phyloP scores from a whole-genome alignment of 1,140 invertebrate species.

The Magallana angulata region DNA sequence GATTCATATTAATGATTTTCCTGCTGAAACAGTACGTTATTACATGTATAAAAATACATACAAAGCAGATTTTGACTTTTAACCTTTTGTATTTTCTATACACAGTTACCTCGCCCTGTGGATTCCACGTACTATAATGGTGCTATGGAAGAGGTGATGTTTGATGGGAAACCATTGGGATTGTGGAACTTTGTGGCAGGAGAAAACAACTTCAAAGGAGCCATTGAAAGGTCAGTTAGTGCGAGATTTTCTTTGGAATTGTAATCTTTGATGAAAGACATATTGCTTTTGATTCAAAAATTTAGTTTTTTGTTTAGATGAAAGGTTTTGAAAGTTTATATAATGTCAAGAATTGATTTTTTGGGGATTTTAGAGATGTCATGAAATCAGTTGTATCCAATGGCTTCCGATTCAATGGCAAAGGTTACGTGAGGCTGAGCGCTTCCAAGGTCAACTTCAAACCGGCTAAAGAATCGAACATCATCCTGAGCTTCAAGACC shows the following conservation, averaged over 20 bases:
- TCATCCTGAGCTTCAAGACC: constrained; percentile 91
- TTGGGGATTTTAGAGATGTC: constrained; percentile 58
- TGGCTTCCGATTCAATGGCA: constrained; percentile 87
- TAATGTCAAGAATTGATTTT: not conserved
- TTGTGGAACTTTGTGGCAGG: constrained; percentile 94
- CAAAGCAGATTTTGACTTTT: not conserved
- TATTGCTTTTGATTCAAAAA: not conserved
- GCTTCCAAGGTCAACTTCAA: constrained; percentile 80
- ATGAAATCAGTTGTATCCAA: constrained; percentile 67
- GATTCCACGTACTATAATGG: constrained; percentile 88
- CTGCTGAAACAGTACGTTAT: no score
- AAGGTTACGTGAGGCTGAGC: constrained; percentile 88
- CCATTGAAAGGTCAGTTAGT: constrained; percentile 84
- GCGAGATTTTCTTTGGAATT: not conserved
- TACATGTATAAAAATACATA: no score
- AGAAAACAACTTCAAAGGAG: constrained; percentile 87
- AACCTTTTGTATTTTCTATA: not conserved
- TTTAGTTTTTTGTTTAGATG: no score
- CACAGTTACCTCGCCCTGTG: constrained; percentile 84
- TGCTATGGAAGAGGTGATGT: constrained; percentile 92
- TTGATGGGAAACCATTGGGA: constrained; percentile 93
- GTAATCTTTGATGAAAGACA: not conserved
- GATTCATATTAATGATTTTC: no score
- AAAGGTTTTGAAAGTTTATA: not conserved
- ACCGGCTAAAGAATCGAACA: constrained; percentile 82